These are phyloP conservation scores for Xenops minutus DNA, from an alignment of 2,797 vertebrate species.

Conservation along the genomic window DNA sequence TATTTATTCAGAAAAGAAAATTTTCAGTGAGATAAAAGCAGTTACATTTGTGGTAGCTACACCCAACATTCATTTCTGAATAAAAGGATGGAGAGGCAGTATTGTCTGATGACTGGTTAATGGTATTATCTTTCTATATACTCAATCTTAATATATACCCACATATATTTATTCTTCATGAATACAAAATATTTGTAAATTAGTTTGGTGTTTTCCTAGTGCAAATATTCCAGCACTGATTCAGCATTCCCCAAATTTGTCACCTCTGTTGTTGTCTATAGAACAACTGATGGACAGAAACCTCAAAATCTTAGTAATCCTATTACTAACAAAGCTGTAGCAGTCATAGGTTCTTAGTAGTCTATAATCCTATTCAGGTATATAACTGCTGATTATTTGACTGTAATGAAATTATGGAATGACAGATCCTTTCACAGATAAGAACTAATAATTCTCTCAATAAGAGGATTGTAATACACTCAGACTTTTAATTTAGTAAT, in stretches of 20 bases:
- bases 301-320: neutral
- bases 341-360: neutral
- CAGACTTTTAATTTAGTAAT: slow-evolving; percentile 42
- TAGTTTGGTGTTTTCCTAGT: neutral
- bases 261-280: neutral
- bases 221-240: neutral
- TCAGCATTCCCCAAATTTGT: neutral
- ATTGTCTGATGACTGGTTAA: neutral
- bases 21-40: neutral
- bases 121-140: neutral
- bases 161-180: neutral
- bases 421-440: slow-evolving; percentile 37
- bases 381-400: slow-evolving; percentile 21
- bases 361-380: slow-evolving; percentile 19
- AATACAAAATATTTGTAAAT: neutral
- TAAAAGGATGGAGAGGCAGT: neutral
- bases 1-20: neutral
- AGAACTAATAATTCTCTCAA: slow-evolving; percentile 35
- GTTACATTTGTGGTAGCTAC: neutral
- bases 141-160: neutral
- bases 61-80: neutral
- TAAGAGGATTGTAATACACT: slow-evolving; percentile 11
- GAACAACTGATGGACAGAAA: neutral
- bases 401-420: slow-evolving; percentile 1
- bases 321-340: neutral